Evolutionary conservation across 2,797 vertebrate species (phyloP), one percentile per base, ranked within the genome.

Genomic region (Alosa sapidissima): DNA sequence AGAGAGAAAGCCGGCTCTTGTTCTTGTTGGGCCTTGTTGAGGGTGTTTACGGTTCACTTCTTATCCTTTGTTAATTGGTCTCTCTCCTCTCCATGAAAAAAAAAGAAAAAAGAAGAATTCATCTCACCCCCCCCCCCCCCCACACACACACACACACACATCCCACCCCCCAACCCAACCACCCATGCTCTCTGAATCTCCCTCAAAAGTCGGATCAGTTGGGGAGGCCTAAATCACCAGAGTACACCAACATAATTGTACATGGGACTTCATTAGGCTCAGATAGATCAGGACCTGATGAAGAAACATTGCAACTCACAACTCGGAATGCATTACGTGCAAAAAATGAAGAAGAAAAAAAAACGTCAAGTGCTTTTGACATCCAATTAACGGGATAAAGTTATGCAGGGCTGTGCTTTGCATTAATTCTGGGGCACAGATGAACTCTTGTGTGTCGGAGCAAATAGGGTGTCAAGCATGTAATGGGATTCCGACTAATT

Each of bases 61-160:
- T 95, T 95, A 95, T 95, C 93, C 94, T 94, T 95, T 95, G 94
- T 95, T 96, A 96, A 96, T 96, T 96, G 95, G 94, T 92, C 92
- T 93, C 94, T 95, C 93, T 93, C 93, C 93, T 89, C 89, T 91
- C 88, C 90, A 90, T 88, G 89, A 93, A 91, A 91, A 92, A 87
- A 87, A 82, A 85, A 72, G 62, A 52, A 54, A 89, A 87, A 91
- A 90, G 81, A 91, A 93, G 89, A 92, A 93, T 93, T 93, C 90
- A 92, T 91, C 90, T 91, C 87, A 89, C 93, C 91, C 92, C 89
- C 92, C 89, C 90, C 90, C 90, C 88, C 88, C 55, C 55, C 1
- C 54, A 58, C 54, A 13, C 54, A 91, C 93, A 92, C 92, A 91
- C 93, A 92, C 89, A 89, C 88, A 88, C 89, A 88, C 91, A 82